Evolutionary conservation across 2,888 invertebrate species (phyloP).

Genomic region (Cactoblastis cactorum): DNA sequence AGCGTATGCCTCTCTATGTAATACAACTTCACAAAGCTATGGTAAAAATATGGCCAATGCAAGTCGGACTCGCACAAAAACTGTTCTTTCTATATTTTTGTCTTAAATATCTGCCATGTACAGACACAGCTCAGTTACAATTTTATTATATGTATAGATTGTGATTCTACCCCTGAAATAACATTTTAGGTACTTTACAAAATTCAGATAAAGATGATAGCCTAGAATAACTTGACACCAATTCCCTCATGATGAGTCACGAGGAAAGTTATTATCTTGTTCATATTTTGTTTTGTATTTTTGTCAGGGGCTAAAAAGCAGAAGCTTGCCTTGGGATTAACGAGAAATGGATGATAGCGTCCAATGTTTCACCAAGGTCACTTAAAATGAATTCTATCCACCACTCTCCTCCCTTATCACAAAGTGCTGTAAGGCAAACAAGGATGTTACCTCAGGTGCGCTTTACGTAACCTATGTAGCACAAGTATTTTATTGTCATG

Average conservation of each 20-base stretch:
- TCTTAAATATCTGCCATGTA: too few species aligned
- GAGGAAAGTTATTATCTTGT: background rate
- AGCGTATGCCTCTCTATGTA: too few species aligned
- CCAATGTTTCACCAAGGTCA: too few species aligned
- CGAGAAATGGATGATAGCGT: background rate
- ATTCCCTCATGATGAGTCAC: background rate
- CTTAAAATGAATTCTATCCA: too few species aligned
- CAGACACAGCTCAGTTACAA: background rate
- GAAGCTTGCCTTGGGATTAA: background rate
- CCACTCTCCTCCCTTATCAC: background rate
- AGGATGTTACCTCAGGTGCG: constrained; percentile 65
- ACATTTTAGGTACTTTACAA: background rate
- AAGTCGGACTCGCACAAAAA: too few species aligned
- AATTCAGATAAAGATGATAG: constrained; percentile 4
- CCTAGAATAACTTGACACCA: background rate
- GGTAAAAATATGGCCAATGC: too few species aligned
- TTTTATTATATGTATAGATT: background rate
- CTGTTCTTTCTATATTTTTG: too few species aligned
- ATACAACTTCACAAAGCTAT: too few species aligned
- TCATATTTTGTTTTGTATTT: background rate
- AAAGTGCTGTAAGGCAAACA: constrained; percentile 44
- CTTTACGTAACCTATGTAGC: constrained; percentile 34
- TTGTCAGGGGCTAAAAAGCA: background rate
- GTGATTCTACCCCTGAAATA: background rate
- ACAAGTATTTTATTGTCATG: constrained; percentile 6